Evolutionary conservation across 2,113 vertebrate genomes (phyloP).

Genomic region (Brachirus orientalis): DNA sequence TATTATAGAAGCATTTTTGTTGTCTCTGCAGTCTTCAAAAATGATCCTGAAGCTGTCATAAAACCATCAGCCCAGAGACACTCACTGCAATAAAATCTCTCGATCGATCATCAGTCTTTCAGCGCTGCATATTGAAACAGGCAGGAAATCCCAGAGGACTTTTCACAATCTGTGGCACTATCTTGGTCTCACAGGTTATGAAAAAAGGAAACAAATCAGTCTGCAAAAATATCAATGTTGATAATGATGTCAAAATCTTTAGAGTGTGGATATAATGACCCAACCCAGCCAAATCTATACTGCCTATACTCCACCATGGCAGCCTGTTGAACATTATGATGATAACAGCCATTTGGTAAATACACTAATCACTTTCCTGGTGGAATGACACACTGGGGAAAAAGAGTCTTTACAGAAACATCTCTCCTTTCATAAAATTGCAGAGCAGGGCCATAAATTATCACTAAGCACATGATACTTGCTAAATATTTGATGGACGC

Average conservation of each 20-base stretch:
- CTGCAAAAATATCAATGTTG: conserved; percentile 32
- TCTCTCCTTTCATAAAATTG: neutral
- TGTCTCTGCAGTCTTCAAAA: conserved; percentile 41
- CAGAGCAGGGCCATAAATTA: neutral
- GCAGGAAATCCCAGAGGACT: conserved; percentile 50
- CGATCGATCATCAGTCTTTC: conserved; percentile 57
- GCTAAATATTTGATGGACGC: neutral
- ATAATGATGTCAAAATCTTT: neutral
- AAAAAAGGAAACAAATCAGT: conserved; percentile 49
- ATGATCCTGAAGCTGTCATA: conserved; percentile 38
- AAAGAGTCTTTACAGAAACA: neutral
- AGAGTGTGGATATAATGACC: no score
- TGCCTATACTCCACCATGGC: no score
- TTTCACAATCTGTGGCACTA: conserved; percentile 10
- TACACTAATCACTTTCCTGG: no score
- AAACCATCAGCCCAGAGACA: conserved; percentile 20
- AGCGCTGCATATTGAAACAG: conserved; percentile 34
- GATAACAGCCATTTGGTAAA: no score
- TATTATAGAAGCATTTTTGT: no score
- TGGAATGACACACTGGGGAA: no score
- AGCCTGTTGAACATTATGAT: no score
- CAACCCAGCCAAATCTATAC: no score
- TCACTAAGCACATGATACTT: neutral
- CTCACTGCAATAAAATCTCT: conserved; percentile 46
- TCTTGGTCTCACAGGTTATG: neutral